These are phyloP conservation scores for cat (Felis catus) DNA, from an alignment of 2,113 vertebrate species.

Conservation along the genomic window DNA sequence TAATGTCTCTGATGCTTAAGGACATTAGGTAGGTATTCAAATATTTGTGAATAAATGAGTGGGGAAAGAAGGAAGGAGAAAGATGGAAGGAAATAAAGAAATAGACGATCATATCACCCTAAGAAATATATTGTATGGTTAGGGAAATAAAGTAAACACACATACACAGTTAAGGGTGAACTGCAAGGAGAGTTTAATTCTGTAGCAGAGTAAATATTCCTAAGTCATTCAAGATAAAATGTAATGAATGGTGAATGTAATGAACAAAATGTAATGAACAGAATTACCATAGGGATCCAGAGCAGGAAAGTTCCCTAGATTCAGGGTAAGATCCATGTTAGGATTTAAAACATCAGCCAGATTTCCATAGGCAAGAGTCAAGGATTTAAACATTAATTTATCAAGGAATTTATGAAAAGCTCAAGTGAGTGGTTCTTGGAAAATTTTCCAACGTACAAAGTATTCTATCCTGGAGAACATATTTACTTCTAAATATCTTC, in stretches of 20 bases:
- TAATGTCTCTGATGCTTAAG: neutral
- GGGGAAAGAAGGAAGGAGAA: neutral
- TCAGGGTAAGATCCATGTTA: neutral
- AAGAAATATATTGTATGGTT: neutral
- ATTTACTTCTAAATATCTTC: conserved; percentile 64
- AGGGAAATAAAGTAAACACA: neutral
- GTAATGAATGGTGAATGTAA: neutral
- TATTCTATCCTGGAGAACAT: conserved; percentile 45
- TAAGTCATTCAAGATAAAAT: neutral
- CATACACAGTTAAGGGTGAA: neutral
- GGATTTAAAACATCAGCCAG: neutral
- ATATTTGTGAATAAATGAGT: neutral
- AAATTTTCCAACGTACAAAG: neutral
- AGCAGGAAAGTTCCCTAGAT: neutral
- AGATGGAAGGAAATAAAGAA: neutral
- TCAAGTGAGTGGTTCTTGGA: conserved; percentile 25
- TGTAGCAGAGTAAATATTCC: neutral
- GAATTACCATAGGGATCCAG: neutral
- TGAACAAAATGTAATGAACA: neutral
- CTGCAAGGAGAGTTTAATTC: neutral
- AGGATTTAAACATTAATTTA: conserved; percentile 37
- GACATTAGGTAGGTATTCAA: neutral
- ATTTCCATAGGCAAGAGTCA: conserved; percentile 3
- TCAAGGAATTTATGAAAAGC: conserved; percentile 39
- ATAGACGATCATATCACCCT: neutral